Conservation (phyloP, 2,797 vertebrate genomes). For the Gymnoscopelus braueri region DNA sequence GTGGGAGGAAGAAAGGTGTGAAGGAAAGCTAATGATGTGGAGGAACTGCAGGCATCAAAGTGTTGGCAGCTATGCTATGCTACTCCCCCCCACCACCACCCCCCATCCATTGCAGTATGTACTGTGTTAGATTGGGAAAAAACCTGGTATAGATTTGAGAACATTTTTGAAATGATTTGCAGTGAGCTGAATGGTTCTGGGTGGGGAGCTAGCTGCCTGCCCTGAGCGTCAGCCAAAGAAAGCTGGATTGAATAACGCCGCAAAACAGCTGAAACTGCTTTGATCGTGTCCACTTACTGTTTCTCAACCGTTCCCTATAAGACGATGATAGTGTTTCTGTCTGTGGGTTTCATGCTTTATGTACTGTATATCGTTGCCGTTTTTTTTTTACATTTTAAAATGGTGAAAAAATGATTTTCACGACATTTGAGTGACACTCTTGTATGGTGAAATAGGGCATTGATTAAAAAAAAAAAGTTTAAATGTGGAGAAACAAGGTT, state of each 20-base stretch:
- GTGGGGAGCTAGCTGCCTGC: not conserved
- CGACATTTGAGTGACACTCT: too few relatives aligned
- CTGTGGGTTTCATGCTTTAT: too few relatives aligned
- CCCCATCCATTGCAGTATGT: constrained; percentile 10
- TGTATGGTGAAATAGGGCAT: too few relatives aligned
- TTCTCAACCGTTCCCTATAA: too few relatives aligned
- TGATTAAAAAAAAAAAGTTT: too few relatives aligned
- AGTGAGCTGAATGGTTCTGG: not conserved
- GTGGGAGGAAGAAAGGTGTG: constrained; percentile 1
- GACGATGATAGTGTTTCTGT: too few relatives aligned
- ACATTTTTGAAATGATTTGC: constrained; percentile 12
- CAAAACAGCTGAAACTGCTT: not conserved
- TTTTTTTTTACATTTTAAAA: too few relatives aligned
- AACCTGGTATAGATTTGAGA: constrained; percentile 28
- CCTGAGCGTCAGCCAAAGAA: constrained; percentile 4
- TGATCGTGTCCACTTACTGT: too few relatives aligned
- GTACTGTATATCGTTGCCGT: too few relatives aligned
- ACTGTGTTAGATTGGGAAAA: not conserved
- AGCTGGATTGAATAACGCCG: constrained; percentile 4
- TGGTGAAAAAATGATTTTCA: too few relatives aligned
- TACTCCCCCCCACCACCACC: not conserved
- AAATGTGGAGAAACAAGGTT: too few relatives aligned
- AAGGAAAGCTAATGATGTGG: constrained; percentile 25
- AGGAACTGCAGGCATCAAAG: constrained; percentile 27
- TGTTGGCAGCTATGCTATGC: not conserved